These are phyloP conservation scores for Rhagonycha fulva DNA, from an alignment of 2,888 invertebrate species.

Conservation along the genomic window DNA sequence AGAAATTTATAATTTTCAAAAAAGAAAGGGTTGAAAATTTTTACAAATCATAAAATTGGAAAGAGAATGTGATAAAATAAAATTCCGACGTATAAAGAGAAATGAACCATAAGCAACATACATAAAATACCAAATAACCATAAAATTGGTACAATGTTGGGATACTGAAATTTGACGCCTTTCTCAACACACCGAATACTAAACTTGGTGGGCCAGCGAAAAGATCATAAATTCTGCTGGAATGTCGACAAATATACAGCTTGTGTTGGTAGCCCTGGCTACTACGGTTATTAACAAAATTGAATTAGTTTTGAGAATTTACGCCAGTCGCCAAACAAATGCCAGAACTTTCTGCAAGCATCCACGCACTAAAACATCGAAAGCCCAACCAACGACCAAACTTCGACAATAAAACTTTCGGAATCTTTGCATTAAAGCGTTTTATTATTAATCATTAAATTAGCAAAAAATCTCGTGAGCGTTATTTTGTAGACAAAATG, in stretches of 20 bases:
- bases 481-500: neutral
- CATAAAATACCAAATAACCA: slow-evolving; percentile 15
- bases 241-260: slow-evolving; percentile 18
- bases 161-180: slow-evolving; percentile 2
- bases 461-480: neutral
- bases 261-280: slow-evolving; percentile 17
- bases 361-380: neutral
- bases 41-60: neutral
- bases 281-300: slow-evolving; percentile 21
- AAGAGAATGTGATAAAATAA: neutral
- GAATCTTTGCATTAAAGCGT: slow-evolving; percentile 4
- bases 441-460: neutral
- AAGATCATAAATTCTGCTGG: slow-evolving; percentile 14
- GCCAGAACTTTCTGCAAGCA: slow-evolving; percentile 6
- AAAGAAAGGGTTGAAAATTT: neutral
- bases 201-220: neutral
- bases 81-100: neutral
- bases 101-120: neutral
- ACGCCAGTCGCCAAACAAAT: slow-evolving; percentile 3
- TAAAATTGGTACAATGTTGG: slow-evolving; percentile 7
- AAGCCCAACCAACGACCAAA: slow-evolving; percentile 2
- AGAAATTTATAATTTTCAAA: neutral
- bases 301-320: slow-evolving; percentile 25
- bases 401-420: slow-evolving; percentile 7
- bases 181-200: neutral